These are phyloP conservation scores for Calliphora vicina DNA, from an alignment of 1,140 invertebrate species.

Conservation along the genomic window DNA sequence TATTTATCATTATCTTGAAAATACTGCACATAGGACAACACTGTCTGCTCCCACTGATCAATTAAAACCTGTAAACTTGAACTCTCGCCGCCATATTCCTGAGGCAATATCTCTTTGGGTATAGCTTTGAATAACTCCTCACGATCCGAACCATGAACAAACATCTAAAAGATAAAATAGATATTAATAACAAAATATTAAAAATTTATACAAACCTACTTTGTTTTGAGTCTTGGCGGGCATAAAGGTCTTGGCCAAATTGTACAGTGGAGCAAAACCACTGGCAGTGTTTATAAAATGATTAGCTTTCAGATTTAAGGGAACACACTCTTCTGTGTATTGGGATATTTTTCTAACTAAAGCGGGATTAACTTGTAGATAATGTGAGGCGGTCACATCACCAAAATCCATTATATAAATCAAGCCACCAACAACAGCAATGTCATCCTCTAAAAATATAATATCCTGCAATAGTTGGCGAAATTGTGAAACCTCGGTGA, in stretches of 20 bases:
- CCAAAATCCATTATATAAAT: constrained; percentile 63
- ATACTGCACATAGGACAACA: constrained; percentile 61
- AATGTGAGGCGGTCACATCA: constrained; percentile 60
- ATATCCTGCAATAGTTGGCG: constrained; percentile 46
- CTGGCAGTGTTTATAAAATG: constrained; percentile 66
- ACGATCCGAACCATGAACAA: constrained; percentile 21
- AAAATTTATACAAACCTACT: constrained; percentile 49
- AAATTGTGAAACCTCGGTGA: constrained; percentile 46
- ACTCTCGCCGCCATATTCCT: constrained; percentile 65
- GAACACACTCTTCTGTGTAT: constrained; percentile 65
- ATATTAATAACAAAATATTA: not conserved
- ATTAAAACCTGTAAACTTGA: constrained; percentile 56
- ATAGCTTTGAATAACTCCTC: constrained; percentile 61
- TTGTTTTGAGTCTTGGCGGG: constrained; percentile 64
- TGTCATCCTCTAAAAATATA: constrained; percentile 63
- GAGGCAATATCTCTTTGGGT: constrained; percentile 64
- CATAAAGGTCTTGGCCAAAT: constrained; percentile 65
- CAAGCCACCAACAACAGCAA: constrained; percentile 63
- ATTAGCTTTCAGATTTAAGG: constrained; percentile 64
- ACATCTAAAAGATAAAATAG: constrained; percentile 44
- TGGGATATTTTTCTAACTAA: constrained; percentile 64
- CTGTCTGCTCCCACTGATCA: constrained; percentile 66
- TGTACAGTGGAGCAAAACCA: constrained; percentile 65
- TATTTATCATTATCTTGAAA: constrained; percentile 65
- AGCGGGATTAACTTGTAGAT: constrained; percentile 63